Percentiles rank a stretch among this genome's conserved stretches.
Conservation (phyloP, 2,888 invertebrate genomes). For the Plebejus argus region DNA sequence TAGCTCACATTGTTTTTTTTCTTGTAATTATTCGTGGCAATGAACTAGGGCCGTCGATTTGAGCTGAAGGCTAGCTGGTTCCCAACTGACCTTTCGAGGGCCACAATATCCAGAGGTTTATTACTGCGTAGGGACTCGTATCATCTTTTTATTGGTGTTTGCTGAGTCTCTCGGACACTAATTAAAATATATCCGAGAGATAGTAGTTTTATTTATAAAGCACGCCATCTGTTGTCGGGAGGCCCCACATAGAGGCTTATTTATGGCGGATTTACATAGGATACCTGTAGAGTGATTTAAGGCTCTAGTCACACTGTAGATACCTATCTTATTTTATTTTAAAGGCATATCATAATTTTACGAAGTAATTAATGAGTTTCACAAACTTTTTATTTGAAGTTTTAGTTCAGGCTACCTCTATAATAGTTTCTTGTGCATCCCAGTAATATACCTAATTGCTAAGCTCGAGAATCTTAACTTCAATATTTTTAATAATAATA, state of each 20-base stretch:
- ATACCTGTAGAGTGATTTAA: neutral
- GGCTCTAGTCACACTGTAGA: neutral
- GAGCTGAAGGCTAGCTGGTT: slow-evolving; percentile 62
- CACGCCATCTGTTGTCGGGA: slow-evolving; percentile 1
- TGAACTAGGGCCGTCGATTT: slow-evolving; percentile 57
- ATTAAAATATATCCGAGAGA: slow-evolving; percentile 14
- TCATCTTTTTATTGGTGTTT: slow-evolving; percentile 8
- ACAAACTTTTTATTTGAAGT: neutral
- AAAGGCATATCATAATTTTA: neutral
- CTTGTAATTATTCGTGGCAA: slow-evolving; percentile 66
- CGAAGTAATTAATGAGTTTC: neutral
- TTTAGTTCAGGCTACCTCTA: neutral
- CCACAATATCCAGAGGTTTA: slow-evolving; percentile 21
- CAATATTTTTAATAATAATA: no score
- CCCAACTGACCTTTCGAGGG: slow-evolving; percentile 72
- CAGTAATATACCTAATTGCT: no score
- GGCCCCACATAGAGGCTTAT: neutral
- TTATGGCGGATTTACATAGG: neutral
- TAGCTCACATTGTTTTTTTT: slow-evolving; percentile 46
- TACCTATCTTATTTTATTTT: neutral
- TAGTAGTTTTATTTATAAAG: slow-evolving; percentile 11
- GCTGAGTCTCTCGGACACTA: slow-evolving; percentile 9
- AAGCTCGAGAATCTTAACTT: no score
- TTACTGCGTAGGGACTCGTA: slow-evolving; percentile 9
- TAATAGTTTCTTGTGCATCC: no score